Evolutionary conservation across 2,113 vertebrate species (phyloP), one percentile per base, ranked within the genome.

Genomic region (Halcyon senegalensis): DNA sequence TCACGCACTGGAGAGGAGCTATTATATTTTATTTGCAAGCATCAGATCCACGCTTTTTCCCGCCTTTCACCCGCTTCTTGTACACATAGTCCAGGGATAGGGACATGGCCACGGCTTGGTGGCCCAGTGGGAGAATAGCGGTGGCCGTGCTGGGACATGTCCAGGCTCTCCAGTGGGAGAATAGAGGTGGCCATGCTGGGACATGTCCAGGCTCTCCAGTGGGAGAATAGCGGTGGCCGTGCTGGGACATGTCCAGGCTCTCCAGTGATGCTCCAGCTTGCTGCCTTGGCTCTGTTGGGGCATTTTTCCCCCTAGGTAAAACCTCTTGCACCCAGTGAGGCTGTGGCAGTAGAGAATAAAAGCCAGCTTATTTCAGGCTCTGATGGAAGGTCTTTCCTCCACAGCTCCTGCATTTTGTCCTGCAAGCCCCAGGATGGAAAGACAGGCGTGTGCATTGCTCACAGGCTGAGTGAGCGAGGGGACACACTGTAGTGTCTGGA

Each of bases 151-250:
- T 11, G 19, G 25, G 35, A 67, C 18, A 1, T 1, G 9, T n/a
- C n/a, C n/a, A n/a, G n/a, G n/a, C n/a, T n/a, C n/a, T n/a, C 30
- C 3, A 0, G 16, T 19, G n/a, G 56, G 20, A 70, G 12, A 28
- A 20, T 1, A 24, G 19, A 30, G 30, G 39, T 46, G 28, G 58
- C 46, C 28, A 55, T 55, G 16, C 41, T 11, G 19, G 25, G 35
- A 67, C 18, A 1, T 1, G 9, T n/a, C n/a, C n/a, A n/a, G n/a
- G n/a, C n/a, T n/a, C n/a, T n/a, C 30, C 3, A 0, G 16, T 19
- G n/a, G 56, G 20, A 70, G 12, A 28, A 20, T 1, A 24, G 19
- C 30, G 30, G 39, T 46, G 28, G 58, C 48, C 28, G 55, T 55
- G 16, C 41, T 11, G 19, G 25, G 35, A 67, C 18, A 1, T 1